Evolutionary conservation across 2,113 vertebrate genomes (phyloP), one percentile per base, ranked within the genome.

Genomic region (Himantopus leucocephalus): DNA sequence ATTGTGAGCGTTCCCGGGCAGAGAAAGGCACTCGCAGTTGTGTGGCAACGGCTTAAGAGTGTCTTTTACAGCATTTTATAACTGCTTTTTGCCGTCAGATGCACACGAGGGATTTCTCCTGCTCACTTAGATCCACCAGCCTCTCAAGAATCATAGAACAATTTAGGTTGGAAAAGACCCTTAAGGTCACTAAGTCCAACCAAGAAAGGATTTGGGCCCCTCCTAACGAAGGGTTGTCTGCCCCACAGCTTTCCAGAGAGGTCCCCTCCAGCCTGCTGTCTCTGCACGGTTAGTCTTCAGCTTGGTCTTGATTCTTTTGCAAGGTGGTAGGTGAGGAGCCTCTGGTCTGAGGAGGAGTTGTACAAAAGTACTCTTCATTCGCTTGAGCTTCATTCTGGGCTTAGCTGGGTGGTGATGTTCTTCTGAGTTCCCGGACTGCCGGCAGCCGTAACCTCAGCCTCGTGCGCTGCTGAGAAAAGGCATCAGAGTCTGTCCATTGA

Each of bases 21-120:
- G 6, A 29, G 41, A 56, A 47, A 9, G 22, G 58, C 41, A 21
- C 55, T 73, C 52, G 48, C 5, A 50, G 58, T 10, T 45, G 5
- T 2, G 3, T 5, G 30, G 84, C 4, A 60, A 74, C 73, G 24
- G 66, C 32, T 63, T 11, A 4, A 21, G 30, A 29, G 34, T 26
- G 24, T 37, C 67, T 84, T 22, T 91, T 59, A 1, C 29, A 47
- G 37, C 67, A 43, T 9, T 48, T 41, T 8, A 0, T 2, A 11
- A 5, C 59, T 62, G 19, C 39, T 35, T 47, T 17, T 22, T 20
- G 16, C 20, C 8, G 18, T 10, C 24, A 26, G 14, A 24, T 22
- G 20, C 6, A 0, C 1, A 15, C 0, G 45, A 71, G 43, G 37
- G 16, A 15, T 6, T 85, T 71, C 17, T 88, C 32, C 68, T 60